Evolutionary conservation across 2,888 invertebrate genomes (phyloP).

Genomic region (Rhabditophanes sp.): DNA sequence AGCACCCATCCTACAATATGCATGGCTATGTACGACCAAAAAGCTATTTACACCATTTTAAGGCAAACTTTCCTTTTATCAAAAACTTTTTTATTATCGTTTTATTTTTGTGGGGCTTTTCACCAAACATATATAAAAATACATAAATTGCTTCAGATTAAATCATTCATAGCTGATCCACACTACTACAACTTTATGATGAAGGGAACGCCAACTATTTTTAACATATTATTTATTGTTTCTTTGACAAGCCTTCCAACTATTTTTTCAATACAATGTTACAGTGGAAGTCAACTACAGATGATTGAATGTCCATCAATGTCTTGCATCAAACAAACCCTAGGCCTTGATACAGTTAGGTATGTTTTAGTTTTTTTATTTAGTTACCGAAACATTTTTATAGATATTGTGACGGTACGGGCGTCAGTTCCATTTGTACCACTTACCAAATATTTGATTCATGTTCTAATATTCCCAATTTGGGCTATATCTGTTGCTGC

Average conservation of each 20-base stretch:
- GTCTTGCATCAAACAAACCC: slow-evolving; percentile 40
- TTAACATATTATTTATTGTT: no score
- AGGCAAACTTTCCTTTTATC: no score
- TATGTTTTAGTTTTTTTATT: background rate
- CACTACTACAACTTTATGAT: no score
- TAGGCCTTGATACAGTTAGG: slow-evolving; percentile 37
- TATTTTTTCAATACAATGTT: slow-evolving; percentile 26
- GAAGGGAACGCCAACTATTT: no score
- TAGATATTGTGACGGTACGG: slow-evolving; percentile 40
- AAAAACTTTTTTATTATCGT: no score
- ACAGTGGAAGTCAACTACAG: slow-evolving; percentile 35
- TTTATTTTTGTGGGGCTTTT: no score
- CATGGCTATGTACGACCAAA: no score
- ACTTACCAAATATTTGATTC: slow-evolving; percentile 34
- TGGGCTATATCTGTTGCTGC: slow-evolving; percentile 32
- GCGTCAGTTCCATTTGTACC: slow-evolving; percentile 36
- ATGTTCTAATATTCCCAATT: slow-evolving; percentile 34
- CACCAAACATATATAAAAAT: no score
- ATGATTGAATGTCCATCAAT: slow-evolving; percentile 36
- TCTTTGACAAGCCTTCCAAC: background rate
- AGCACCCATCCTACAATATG: no score
- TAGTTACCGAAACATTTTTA: slow-evolving; percentile 4
- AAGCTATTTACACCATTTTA: no score
- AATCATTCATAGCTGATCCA: no score
- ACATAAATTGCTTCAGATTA: no score